phyloP scores from a whole-genome alignment of 2,888 invertebrate species.

The Zygaena filipendulae region DNA sequence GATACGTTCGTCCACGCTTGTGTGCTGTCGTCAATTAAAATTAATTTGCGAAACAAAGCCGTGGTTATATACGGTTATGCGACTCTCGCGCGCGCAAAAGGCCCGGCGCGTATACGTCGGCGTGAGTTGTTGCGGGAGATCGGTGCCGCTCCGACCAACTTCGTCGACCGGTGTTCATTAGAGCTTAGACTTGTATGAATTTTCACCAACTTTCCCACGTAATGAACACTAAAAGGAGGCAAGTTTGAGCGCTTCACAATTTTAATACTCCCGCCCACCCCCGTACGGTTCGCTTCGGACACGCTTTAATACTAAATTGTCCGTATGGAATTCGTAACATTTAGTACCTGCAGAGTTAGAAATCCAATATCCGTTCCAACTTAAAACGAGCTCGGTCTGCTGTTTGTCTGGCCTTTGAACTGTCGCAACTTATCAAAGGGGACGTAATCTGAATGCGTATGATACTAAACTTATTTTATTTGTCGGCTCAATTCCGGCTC shows the following conservation, averaged over 20 bases:
- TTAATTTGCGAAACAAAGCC: slow-evolving; percentile 26
- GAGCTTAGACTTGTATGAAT: slow-evolving; percentile 64
- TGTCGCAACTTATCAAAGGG: no score
- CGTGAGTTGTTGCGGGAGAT: slow-evolving; percentile 33
- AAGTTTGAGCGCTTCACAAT: slow-evolving; percentile 64
- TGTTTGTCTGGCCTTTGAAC: slow-evolving; percentile 49
- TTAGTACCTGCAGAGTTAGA: slow-evolving; percentile 45
- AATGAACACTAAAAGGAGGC: slow-evolving; percentile 65
- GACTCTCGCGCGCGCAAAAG: slow-evolving; percentile 26
- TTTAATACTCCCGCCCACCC: slow-evolving; percentile 46
- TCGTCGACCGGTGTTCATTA: slow-evolving; percentile 57
- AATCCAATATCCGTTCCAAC: slow-evolving; percentile 55
- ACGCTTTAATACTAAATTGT: slow-evolving; percentile 41
- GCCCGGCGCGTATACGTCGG: slow-evolving; percentile 22
- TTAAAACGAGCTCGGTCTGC: slow-evolving; percentile 33
- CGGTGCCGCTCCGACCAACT: slow-evolving; percentile 38
- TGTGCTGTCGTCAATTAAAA: no score
- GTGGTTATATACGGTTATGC: slow-evolving; percentile 19
- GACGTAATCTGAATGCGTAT: no score
- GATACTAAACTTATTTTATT: no score
- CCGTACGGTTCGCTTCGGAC: slow-evolving; percentile 33
- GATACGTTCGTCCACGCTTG: no score
- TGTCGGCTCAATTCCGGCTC: no score
- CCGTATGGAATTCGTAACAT: slow-evolving; percentile 41
- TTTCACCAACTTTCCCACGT: slow-evolving; percentile 59